Evolutionary conservation across 2,113 vertebrate species (phyloP), one percentile per base, ranked within the genome.

Genomic region (Lota lota): DNA sequence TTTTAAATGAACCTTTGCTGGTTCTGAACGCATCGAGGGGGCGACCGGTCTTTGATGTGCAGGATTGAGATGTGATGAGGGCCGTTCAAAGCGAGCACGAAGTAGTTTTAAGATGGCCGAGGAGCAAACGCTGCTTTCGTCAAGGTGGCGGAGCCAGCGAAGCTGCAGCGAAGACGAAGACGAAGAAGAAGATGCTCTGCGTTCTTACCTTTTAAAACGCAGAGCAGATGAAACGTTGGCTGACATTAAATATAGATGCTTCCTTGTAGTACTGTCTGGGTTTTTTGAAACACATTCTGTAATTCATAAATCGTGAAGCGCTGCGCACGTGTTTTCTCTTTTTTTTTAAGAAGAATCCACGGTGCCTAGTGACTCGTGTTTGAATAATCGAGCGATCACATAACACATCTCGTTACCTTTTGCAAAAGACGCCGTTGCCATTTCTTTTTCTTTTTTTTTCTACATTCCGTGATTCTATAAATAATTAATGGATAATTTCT

Each of bases 61-160:
- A 80, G 88, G 86, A 90, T 87, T 88, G 88, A 90, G 89, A 91
- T 91, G 88, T 90, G 86, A 89, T 88, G 83, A 87, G 83, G 86
- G 87, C 81, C 90, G 88, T 92, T 92, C 83, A 89, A 89, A 90
- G 89, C 79, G 82, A 89, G 83, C 79, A 82, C 78, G 87, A 88
- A 86, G 86, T 85, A 86, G 80, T 80, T 77, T 88, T 88, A 87
- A 89, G 88, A 87, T 87, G 82, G 82, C 40, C 40, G 75, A 85
- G 86, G 88, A 87, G 83, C 85, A 87, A 90, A 88, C 88, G 81
- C 87, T 76, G 86, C 84, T 91, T 92, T 89, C 84, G 88, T 90
- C 87, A 87, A 83, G 87, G 83, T 87, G 77, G 79, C 81, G 80
- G 68, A 74, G 73, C 77, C 70, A 82, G 40, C 40, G 40, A 81